Evolutionary conservation across 2,888 invertebrate species (phyloP), one percentile per base, ranked within the genome.

Genomic region (Macrophya annulata): DNA sequence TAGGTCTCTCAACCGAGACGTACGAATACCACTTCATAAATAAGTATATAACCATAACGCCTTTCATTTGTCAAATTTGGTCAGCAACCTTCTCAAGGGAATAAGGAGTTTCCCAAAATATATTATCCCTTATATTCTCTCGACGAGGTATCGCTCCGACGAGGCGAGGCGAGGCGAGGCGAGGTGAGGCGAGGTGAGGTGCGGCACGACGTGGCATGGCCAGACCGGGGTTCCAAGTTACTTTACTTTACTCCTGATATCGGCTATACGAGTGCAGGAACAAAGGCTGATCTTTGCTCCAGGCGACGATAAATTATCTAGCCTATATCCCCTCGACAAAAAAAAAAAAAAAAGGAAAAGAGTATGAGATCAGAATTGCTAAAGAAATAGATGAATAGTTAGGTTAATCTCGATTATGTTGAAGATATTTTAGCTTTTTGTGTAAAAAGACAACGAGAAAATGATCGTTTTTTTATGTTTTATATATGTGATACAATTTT

Each of bases 1-100:
- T 45, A 25, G 17, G 37, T 77, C 81, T 21, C 37, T 62, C 8
- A 15, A 31, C n/a, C 43, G 21, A 40, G 81, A 62, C 59, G 62
- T 10, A 62, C 62, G 62, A 43, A 40, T 6, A 62, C 59, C 81
- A 25, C 81, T 81, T 81, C 81, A 81, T 81, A 81, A 81, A 81
- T 81, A 81, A 81, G 62, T 62, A 43, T 43, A 25, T 81, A 43
- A 81, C 62, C 62, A 59, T 79, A 43, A 79, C 55, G 79, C 62
- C 59, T 79, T 79, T 81, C 81, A 81, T 81, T 81, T 81, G 81
- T 81, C 81, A 81, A 81, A 81, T 81, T 81, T 81, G 59, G 81
- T 81, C 81, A 43, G 62, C n/a, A 31, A 8, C 8, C 43, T 31
- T 62, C 81, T n/a, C 25, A n/a, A 8, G 81, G 81, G 81, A 43